These are phyloP conservation scores for Anneissia japonica DNA, from an alignment of 35 echinoderm and acorn worm species.

Conservation along the genomic window DNA sequence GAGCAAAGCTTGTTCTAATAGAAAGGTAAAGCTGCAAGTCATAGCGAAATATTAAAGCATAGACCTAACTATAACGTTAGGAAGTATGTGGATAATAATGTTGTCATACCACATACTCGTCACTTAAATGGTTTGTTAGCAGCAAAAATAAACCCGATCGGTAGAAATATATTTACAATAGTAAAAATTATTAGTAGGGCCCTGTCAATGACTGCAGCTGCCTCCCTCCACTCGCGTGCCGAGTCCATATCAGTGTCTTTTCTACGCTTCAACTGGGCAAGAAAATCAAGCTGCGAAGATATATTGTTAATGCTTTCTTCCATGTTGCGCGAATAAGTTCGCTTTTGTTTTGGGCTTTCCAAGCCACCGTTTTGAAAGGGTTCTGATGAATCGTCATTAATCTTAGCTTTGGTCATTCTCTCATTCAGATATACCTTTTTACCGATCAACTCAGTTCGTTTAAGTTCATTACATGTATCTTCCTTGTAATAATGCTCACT, in stretches of 20 bases:
- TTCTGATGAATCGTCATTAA: not conserved
- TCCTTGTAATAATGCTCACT: not conserved
- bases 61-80: too few species aligned
- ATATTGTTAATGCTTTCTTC: not conserved
- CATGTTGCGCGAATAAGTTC: not conserved
- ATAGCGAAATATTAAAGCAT: too few species aligned
- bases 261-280: constrained; percentile 26
- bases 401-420: not conserved
- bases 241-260: constrained; percentile 36
- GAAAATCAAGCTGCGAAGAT: constrained; percentile 14
- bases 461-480: not conserved
- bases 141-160: constrained; percentile 34
- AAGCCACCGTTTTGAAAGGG: not conserved
- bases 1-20: too few species aligned
- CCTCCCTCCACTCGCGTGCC: constrained; percentile 48
- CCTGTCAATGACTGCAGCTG: constrained; percentile 43
- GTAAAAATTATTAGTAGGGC: constrained; percentile 46
- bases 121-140: not conserved
- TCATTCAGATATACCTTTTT: not conserved
- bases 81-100: too few species aligned
- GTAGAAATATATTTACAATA: constrained; percentile 32
- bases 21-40: too few species aligned
- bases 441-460: not conserved
- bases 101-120: not conserved
- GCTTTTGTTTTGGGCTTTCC: not conserved